A percentile compares a stretch with the other conserved stretches of the same genome.
phyloP scores from a whole-genome alignment of 2,888 invertebrate genomes.

The Tinea semifulvella region DNA sequence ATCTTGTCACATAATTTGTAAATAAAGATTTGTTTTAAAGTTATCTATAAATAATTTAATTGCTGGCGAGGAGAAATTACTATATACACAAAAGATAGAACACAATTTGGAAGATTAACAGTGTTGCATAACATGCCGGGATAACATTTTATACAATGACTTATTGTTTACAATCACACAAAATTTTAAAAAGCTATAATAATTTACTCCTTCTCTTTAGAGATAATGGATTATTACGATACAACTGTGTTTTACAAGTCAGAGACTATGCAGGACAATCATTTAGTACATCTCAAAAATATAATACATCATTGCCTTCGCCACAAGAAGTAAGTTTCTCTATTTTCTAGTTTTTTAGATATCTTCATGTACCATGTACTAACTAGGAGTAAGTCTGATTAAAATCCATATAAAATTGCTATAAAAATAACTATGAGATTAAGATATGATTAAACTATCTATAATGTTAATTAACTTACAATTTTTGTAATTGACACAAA shows the following conservation, averaged over 20 bases:
- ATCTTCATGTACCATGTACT: too few relatives aligned
- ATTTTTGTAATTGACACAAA: too few relatives aligned
- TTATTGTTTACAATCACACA: background rate
- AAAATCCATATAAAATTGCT: too few relatives aligned
- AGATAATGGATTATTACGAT: background rate
- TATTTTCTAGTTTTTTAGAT: background rate
- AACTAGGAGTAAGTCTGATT: too few relatives aligned
- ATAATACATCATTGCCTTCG: slow-evolving; percentile 34
- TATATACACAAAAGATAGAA: background rate
- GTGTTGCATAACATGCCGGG: background rate
- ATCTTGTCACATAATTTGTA: slow-evolving; percentile 1
- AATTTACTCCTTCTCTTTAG: background rate
- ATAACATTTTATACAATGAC: slow-evolving; percentile 6
- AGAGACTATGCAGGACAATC: background rate
- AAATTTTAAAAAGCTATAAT: background rate
- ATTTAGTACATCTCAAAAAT: slow-evolving; percentile 13
- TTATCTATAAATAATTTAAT: background rate
- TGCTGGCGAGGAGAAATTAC: background rate
- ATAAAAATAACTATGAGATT: too few relatives aligned
- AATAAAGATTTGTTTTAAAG: background rate
- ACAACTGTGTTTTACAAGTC: background rate
- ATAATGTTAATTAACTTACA: too few relatives aligned
- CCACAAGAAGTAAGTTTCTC: slow-evolving; percentile 51
- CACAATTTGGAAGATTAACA: background rate
- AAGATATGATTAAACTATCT: too few relatives aligned